A percentile compares a stretch with the other conserved stretches of the same genome.
These are phyloP conservation scores for Antrozous pallidus DNA, from an alignment of 2,797 vertebrate species.

Conservation along the genomic window DNA sequence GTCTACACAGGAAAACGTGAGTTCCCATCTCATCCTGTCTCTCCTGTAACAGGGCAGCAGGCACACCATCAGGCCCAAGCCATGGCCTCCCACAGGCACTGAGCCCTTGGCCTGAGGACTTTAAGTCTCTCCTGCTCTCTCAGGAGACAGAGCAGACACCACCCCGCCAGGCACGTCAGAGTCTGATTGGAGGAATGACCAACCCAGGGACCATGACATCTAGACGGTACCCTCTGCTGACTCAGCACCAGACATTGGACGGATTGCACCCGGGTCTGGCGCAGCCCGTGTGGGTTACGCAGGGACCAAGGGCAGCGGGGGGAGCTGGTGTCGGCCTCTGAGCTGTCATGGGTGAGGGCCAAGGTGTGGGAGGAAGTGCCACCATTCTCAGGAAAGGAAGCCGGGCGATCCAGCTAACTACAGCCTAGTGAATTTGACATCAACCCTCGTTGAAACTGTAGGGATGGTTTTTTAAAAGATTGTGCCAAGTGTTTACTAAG, in stretches of 20 bases:
- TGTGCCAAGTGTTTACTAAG: background rate
- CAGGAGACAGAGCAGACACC: too few species aligned
- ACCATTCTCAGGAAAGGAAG: background rate
- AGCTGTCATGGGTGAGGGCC: background rate
- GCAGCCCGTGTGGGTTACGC: too few species aligned
- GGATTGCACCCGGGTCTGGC: background rate
- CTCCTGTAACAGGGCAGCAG: background rate
- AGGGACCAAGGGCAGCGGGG: background rate
- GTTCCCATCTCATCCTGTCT: background rate
- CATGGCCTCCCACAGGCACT: background rate
- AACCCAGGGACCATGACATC: background rate
- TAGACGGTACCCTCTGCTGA: background rate
- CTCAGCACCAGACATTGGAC: background rate
- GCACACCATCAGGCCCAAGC: background rate
- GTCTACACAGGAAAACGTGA: background rate
- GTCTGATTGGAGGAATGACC: background rate
- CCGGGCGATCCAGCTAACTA: background rate
- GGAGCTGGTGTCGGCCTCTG: accelerated
- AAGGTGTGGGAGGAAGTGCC: background rate
- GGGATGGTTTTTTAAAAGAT: background rate
- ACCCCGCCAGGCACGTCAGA: background rate
- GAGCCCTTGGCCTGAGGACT: background rate
- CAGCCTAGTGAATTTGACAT: background rate
- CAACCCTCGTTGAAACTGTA: background rate
- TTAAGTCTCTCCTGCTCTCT: background rate